A percentile compares a stretch with the other conserved stretches of the same genome.
Evolutionary conservation across 2,113 vertebrate species (phyloP).

Genomic region (Neolamprologus brichardi): DNA sequence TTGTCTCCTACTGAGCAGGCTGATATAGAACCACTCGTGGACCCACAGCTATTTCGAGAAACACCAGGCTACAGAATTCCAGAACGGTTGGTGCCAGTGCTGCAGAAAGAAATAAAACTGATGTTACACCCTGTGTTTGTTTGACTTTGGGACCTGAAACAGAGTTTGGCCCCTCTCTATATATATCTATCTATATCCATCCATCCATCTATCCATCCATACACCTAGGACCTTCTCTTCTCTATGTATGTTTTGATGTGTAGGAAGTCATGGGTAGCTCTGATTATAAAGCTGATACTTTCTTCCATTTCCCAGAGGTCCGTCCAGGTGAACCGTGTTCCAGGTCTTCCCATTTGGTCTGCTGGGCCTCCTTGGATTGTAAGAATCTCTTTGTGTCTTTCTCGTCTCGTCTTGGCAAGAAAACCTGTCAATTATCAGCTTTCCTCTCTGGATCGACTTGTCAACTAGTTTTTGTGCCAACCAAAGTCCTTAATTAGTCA

Average conservation of each 20-base stretch:
- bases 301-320: not conserved
- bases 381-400: not conserved
- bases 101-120: not conserved
- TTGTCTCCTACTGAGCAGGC: not conserved
- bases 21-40: not conserved
- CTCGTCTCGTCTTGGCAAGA: not conserved
- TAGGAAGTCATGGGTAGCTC: not conserved
- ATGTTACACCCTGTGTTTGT: not conserved
- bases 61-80: not conserved
- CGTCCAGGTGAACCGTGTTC: not conserved
- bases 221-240: not conserved
- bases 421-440: not conserved
- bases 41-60: not conserved
- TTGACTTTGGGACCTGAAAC: not conserved
- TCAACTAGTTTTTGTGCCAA: not conserved
- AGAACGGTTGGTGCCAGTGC: not conserved
- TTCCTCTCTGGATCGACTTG: not conserved
- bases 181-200: no score
- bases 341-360: not conserved
- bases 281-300: not conserved
- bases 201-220: no score
- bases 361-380: not conserved
- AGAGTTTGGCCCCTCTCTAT: not conserved
- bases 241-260: not conserved
- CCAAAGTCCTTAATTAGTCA: not conserved